phyloP scores from a whole-genome alignment of 2,888 invertebrate species.

The Ophion slaviceki region DNA sequence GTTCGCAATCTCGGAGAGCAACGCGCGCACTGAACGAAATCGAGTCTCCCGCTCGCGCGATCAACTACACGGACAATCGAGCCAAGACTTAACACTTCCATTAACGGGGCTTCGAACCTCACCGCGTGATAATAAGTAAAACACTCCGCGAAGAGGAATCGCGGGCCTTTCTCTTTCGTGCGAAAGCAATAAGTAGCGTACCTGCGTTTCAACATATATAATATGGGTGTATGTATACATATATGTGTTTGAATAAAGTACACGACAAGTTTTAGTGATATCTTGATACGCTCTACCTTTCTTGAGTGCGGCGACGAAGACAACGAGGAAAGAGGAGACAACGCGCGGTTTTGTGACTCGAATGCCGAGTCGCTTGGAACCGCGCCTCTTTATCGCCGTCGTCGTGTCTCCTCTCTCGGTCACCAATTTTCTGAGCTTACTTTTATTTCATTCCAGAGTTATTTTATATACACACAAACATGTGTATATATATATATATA shows the following conservation, averaged over 20 bases:
- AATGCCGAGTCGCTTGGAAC: slow-evolving; percentile 70
- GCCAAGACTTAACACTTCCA: not conserved
- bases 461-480: not conserved
- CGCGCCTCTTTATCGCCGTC: slow-evolving; percentile 35
- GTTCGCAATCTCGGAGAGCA: not conserved
- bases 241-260: not conserved
- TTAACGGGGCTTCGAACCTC: slow-evolving; percentile 1
- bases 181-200: slow-evolving; percentile 40
- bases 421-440: slow-evolving; percentile 41
- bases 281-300: slow-evolving; percentile 66
- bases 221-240: slow-evolving; percentile 5
- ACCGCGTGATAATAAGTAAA: slow-evolving; percentile 19
- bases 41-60: not conserved
- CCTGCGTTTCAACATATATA: not conserved
- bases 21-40: slow-evolving; percentile 3
- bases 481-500: not conserved
- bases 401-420: slow-evolving; percentile 12
- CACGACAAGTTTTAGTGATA: slow-evolving; percentile 42
- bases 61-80: slow-evolving; percentile 2
- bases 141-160: slow-evolving; percentile 7
- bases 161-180: slow-evolving; percentile 70
- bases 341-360: slow-evolving; percentile 65
- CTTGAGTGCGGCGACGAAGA: slow-evolving; percentile 37
- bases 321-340: slow-evolving; percentile 28
- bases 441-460: not conserved